Evolutionary conservation across 2,888 invertebrate genomes (phyloP), one percentile per base, ranked within the genome.

Genomic region (Tribolium freemani): DNA sequence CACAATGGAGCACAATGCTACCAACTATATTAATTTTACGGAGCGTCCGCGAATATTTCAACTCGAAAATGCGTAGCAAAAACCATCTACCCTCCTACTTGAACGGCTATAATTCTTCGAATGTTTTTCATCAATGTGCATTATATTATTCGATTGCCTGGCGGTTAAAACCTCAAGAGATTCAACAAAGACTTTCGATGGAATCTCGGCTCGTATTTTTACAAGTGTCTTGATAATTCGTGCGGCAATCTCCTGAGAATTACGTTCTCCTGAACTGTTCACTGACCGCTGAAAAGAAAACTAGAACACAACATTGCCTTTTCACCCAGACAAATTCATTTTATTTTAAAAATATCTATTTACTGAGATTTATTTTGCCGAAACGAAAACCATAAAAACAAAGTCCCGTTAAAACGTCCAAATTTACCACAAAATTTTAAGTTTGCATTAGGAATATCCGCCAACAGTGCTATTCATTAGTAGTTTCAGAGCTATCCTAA

Each of bases 211-310:
- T 76, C 77, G 76, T 78, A 78, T 78, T 78, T 78, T 77, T 78
- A 78, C 78, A 78, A 77, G 78, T 76, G 78, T 76, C 78, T 72
- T 74, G 78, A 78, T 78, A 78, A 78, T 78, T 76, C 78, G 74
- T 68, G 64, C 72, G 72, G 73, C 75, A 74, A 74, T 76, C 75
- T 78, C 78, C 57, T 2, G 75, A 78, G 78, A 76, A 72, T 77
- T 76, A 75, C 74, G 75, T 69, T 70, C 73, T 72, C 74, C 75
- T 75, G 74, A 74, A 74, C 70, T 69, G 69, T 54, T 57, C 67
- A 56, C 61, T 69, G 72, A 61, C 66, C 70, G 66, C 69, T 60
- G 45, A 56, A 61, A 57, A 46, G 58, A 50, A 68, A 68, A 67
- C 66, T 50, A 50, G 57, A 68, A 54, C 68, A 58, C 67, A 67